These are phyloP conservation scores for Barypeithes pellucidus DNA, from an alignment of 2,888 invertebrate genomes.

Conservation along the genomic window DNA sequence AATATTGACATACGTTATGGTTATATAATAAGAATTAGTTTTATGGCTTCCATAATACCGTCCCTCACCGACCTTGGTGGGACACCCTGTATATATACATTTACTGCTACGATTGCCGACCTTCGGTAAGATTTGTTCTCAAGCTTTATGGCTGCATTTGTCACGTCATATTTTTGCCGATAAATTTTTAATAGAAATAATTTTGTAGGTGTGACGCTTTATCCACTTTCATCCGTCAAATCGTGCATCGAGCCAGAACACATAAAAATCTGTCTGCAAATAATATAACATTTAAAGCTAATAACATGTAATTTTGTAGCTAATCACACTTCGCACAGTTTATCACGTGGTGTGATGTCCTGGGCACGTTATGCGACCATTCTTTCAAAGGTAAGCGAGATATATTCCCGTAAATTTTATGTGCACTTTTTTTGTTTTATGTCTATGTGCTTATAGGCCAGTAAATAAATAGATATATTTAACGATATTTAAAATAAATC, in stretches of 20 bases:
- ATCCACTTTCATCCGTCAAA: constrained; percentile 21
- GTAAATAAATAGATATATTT: too few relatives aligned
- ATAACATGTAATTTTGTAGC: constrained; percentile 41
- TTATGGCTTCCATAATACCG: too few relatives aligned
- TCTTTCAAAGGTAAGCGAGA: constrained; percentile 18
- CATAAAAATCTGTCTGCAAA: constrained; percentile 34
- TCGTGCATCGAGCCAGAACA: constrained; percentile 30
- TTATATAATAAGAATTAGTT: too few relatives aligned
- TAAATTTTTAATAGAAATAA: constrained; percentile 27
- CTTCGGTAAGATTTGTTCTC: neutral
- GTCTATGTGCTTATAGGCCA: too few relatives aligned
- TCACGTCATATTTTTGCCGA: constrained; percentile 16
- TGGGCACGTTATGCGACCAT: constrained; percentile 17
- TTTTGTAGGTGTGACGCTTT: constrained; percentile 32
- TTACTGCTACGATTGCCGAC: too few relatives aligned
- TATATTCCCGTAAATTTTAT: constrained; percentile 19
- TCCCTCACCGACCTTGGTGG: too few relatives aligned
- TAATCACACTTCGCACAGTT: constrained; percentile 38
- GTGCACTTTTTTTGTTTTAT: constrained; percentile 16
- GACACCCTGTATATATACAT: too few relatives aligned
- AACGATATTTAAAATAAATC: too few relatives aligned
- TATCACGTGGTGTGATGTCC: constrained; percentile 16
- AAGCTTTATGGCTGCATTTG: constrained; percentile 6
- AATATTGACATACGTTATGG: too few relatives aligned
- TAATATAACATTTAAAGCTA: constrained; percentile 39